Percentiles rank a stretch among this genome's conserved stretches.
phyloP scores from a whole-genome alignment of 37 sponge, comb jelly and placozoan species.

The Beroe ovata region DNA sequence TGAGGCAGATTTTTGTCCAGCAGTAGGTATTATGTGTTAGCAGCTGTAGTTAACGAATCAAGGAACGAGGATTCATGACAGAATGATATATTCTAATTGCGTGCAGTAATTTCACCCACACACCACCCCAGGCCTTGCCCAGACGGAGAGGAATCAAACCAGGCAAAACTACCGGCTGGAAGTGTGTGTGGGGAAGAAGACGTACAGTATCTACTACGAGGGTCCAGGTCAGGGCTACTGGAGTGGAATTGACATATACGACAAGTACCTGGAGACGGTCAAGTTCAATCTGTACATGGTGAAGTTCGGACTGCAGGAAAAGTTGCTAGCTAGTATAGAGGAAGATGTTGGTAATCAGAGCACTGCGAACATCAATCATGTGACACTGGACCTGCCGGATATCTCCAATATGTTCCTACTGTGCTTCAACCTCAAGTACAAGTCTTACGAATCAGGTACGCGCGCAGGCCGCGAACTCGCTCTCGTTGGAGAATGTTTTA shows the following conservation, averaged over 20 bases:
- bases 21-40: too few species aligned
- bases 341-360: slow-evolving; percentile 19
- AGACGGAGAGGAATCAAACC: background rate
- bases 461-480: too few species aligned
- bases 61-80: too few species aligned
- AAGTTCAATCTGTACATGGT: slow-evolving; percentile 61
- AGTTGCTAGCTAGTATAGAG: slow-evolving; percentile 36
- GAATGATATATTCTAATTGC: too few species aligned
- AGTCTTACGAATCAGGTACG: slow-evolving; percentile 52
- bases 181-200: slow-evolving; percentile 25
- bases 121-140: slow-evolving; percentile 25
- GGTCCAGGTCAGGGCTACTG: slow-evolving; percentile 31
- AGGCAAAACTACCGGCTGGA: slow-evolving; percentile 45
- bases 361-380: background rate
- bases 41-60: too few species aligned
- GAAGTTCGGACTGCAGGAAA: slow-evolving; percentile 61
- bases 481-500: too few species aligned
- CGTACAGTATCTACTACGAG: slow-evolving; percentile 64
- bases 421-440: slow-evolving; percentile 14
- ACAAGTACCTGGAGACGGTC: slow-evolving; percentile 28
- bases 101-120: too few species aligned
- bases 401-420: slow-evolving; percentile 50
- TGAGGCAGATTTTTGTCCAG: too few species aligned
- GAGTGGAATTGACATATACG: slow-evolving; percentile 55
- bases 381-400: slow-evolving; percentile 48